Conservation (phyloP, 2,888 invertebrate genomes). For the Theodoxus fluviatilis region DNA sequence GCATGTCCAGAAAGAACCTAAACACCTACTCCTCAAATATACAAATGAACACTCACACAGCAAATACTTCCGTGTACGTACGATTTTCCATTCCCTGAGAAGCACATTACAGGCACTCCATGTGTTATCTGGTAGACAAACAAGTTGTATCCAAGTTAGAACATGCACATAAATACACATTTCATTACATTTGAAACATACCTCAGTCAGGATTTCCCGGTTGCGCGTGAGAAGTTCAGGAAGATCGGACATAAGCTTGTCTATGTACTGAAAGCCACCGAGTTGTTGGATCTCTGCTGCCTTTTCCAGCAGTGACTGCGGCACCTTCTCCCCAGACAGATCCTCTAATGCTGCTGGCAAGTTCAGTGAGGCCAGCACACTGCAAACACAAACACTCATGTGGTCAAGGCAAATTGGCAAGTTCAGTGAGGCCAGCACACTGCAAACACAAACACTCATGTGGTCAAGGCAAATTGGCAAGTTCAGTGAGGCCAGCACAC, state of each 20-base stretch:
- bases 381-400: conserved; percentile 53
- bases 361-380: conserved; percentile 89
- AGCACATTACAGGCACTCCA: background rate
- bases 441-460: background rate
- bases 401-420: background rate
- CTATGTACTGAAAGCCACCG: conserved; percentile 80
- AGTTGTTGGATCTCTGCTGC: conserved; percentile 78
- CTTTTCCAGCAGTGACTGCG: conserved; percentile 87
- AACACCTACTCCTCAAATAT: background rate
- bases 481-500: too few relatives aligned
- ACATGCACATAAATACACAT: background rate
- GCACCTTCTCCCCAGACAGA: conserved; percentile 73
- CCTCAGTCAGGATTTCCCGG: conserved; percentile 92
- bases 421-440: background rate
- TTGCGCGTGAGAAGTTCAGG: conserved; percentile 91
- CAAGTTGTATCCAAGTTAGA: background rate
- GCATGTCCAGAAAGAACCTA: too few relatives aligned
- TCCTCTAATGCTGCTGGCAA: conserved; percentile 96
- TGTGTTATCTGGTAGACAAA: background rate
- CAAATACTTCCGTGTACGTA: too few relatives aligned
- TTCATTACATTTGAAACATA: conserved; percentile 50
- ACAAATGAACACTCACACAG: too few relatives aligned
- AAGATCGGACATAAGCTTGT: conserved; percentile 81
- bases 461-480: too few relatives aligned
- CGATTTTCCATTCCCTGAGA: too few relatives aligned